phyloP scores from a whole-genome alignment of 2,888 invertebrate species.

The Mechanitis mazaeus region DNA sequence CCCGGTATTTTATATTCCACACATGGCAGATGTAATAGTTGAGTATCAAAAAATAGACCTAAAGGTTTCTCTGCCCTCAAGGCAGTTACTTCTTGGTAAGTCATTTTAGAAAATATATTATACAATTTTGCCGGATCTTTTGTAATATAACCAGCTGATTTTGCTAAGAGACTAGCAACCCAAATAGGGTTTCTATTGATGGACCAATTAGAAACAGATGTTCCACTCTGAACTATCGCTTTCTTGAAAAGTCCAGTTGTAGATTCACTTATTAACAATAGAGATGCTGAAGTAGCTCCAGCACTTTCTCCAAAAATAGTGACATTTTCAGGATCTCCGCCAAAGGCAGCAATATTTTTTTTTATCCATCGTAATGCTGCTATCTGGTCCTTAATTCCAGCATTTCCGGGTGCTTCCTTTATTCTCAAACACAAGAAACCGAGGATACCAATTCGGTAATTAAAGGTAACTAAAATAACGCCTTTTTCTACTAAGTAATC shows the following conservation, averaged over 20 bases:
- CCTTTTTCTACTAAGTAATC: conserved; percentile 58
- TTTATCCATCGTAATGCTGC: conserved; percentile 67
- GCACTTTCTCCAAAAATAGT: conserved; percentile 70
- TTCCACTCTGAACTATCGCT: conserved; percentile 64
- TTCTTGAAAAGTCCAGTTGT: conserved; percentile 56
- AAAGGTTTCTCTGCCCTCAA: conserved; percentile 47
- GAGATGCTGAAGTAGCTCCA: conserved; percentile 53
- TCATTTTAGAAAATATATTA: conserved; percentile 47
- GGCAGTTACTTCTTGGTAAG: conserved; percentile 44
- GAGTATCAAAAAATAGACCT: conserved; percentile 57
- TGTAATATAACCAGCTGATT: conserved; percentile 50
- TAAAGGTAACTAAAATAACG: conserved; percentile 62
- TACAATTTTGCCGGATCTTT: conserved; percentile 56
- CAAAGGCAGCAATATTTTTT: conserved; percentile 62
- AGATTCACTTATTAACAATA: conserved; percentile 50
- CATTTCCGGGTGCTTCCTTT: conserved; percentile 66
- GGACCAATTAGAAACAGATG: conserved; percentile 57
- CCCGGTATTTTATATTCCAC: conserved; percentile 53
- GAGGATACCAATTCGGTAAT: conserved; percentile 61
- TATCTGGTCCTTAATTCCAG: conserved; percentile 64
- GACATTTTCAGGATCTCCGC: conserved; percentile 63
- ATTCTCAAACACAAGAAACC: conserved; percentile 63
- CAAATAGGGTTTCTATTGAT: conserved; percentile 56
- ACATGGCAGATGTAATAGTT: conserved; percentile 58
- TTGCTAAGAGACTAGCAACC: conserved; percentile 54